Base-by-base conservation (phyloP, 1,140 invertebrate species). In the Diachasmimorpha longicaudata region DNA sequence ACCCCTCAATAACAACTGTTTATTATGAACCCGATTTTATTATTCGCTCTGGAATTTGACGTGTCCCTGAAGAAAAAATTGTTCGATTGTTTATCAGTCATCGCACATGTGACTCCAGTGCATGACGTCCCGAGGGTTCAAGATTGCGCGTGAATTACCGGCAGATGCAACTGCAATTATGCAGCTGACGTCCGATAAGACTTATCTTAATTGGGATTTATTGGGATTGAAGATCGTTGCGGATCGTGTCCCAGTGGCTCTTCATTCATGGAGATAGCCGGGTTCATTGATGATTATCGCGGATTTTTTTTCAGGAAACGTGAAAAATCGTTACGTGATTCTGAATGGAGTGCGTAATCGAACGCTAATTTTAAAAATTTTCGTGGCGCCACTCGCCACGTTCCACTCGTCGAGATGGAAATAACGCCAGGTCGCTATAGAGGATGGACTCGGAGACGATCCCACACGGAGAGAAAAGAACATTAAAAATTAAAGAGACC, bases 311-410 rank as follows among this genome's bases (percentile, higher is more conserved):
- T 46, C 10, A 10, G n/a, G 44, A n/a, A 46, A 46, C n/a, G 31
- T 46, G 44, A 58, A 58, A 58, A 58, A 58, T 58, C 21, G 52
- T 63, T 63, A 63, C 58, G 58, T 63, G 58, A 63, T 63, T 63
- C 11, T 63, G 58, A 63, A 63, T 23, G 58, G 48, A 58, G 70
- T 63, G 55, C 74, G 74, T 69, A 75, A 70, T 71, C 67, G 16
- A 25, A 23, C 55, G 67, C 74, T 75, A 75, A 75, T 70, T 75
- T 75, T 75, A 75, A 75, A 36, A 46, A 69, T 70, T 75, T 42
- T 69, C 42, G 68, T 44, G 66, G 55, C 73, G 73, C 44, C 58
- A 25, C 58, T 31, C 58, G 42, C 25, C 58, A 74, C 44, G 72
- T 63, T 75, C 74, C 23, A 75, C 67, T 44, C 70, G 31, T 36